phyloP scores from a whole-genome alignment of 2,797 vertebrate genomes.

The Peromyscus eremicus region DNA sequence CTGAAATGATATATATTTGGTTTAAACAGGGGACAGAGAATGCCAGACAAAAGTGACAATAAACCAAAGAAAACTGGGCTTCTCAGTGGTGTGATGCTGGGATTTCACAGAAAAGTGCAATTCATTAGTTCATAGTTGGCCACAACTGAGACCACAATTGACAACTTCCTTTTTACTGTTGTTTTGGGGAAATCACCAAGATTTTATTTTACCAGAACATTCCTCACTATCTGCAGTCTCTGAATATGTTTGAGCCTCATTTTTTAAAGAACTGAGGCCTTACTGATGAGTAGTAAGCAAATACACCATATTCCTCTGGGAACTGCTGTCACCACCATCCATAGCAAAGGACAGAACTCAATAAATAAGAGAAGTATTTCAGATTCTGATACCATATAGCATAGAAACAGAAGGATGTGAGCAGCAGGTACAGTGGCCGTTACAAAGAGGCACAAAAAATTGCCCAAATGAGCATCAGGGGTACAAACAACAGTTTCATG shows the following conservation, averaged over 20 bases:
- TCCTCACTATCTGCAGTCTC: not conserved
- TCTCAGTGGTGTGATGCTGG: not conserved
- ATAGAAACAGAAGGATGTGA: not conserved
- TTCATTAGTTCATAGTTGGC: constrained; percentile 47
- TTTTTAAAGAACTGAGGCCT: constrained; percentile 1
- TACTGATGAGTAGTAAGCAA: not conserved
- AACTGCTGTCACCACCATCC: not conserved
- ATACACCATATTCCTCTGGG: not conserved
- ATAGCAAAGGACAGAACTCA: not conserved
- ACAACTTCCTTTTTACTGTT: constrained; percentile 27
- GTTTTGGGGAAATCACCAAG: constrained; percentile 30
- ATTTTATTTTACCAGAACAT: constrained; percentile 29
- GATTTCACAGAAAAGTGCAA: constrained; percentile 54
- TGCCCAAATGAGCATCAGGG: not conserved
- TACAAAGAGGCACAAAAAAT: not conserved
- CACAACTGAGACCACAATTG: constrained; percentile 9
- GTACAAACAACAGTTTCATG: not conserved
- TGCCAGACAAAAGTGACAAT: constrained; percentile 63
- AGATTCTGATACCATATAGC: not conserved
- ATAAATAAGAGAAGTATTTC: not conserved
- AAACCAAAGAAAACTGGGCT: constrained; percentile 62
- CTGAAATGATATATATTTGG: constrained; percentile 60
- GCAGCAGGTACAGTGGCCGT: not conserved
- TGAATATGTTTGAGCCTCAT: constrained; percentile 11
- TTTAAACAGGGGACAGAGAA: constrained; percentile 35